Conservation (phyloP, 53 echinoderm and acorn worm species). For the Temnopleurus reevesii region DNA sequence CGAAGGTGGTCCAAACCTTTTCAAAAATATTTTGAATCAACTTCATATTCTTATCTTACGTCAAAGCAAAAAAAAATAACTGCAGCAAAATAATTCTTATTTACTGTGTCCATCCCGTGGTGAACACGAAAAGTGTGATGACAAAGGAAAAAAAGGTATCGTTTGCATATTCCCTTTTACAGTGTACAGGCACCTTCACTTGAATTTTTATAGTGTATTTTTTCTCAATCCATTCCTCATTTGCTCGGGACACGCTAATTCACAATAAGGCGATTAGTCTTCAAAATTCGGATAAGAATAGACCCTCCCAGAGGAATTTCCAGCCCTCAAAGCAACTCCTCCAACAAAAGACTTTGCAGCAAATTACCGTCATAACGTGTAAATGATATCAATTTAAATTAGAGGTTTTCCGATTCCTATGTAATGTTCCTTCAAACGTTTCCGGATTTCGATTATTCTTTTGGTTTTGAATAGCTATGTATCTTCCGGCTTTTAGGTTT, state of each 20-base stretch:
- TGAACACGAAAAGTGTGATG: too few species aligned
- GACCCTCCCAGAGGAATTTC: background rate
- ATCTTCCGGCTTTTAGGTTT: constrained; percentile 19
- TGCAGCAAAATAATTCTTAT: too few species aligned
- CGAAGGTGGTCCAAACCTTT: too few species aligned
- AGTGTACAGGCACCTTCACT: too few species aligned
- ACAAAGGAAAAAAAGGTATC: too few species aligned
- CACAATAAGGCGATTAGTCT: constrained; percentile 13
- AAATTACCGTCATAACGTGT: constrained; percentile 15
- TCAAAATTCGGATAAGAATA: constrained; percentile 1
- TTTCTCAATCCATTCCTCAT: too few species aligned
- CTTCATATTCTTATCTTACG: too few species aligned
- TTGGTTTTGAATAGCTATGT: background rate
- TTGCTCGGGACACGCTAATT: background rate
- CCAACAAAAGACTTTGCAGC: background rate
- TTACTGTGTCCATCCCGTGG: too few species aligned
- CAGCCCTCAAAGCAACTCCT: background rate
- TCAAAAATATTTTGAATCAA: too few species aligned
- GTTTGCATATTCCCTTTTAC: too few species aligned
- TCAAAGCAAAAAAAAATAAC: too few species aligned
- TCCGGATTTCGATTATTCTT: background rate
- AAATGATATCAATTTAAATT: constrained; percentile 27
- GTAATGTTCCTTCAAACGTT: constrained; percentile 8
- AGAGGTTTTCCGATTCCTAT: constrained; percentile 17
- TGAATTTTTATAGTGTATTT: too few species aligned